phyloP scores from a whole-genome alignment of 2,113 vertebrate species.

The Ammodytes marinus region DNA sequence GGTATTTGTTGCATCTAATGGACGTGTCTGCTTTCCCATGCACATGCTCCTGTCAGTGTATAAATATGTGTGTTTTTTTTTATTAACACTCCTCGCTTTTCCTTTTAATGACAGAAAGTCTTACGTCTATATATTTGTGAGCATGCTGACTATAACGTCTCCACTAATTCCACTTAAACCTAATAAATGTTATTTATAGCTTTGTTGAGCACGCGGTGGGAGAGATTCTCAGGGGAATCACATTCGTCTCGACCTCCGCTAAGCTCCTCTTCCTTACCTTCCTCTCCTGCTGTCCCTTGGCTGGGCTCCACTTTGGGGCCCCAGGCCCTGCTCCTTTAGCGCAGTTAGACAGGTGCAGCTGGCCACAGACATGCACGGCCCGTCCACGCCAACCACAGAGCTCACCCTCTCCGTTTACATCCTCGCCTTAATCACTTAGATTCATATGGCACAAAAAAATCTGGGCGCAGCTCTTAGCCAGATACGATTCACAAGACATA shows the following conservation, averaged over 20 bases:
- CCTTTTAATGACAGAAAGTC: slow-evolving; percentile 25
- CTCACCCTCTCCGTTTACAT: slow-evolving; percentile 75
- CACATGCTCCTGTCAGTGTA: neutral
- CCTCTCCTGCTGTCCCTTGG: slow-evolving; percentile 64
- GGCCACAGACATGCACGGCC: slow-evolving; percentile 53
- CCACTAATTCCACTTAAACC: slow-evolving; percentile 78
- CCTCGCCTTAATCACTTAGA: slow-evolving; percentile 59
- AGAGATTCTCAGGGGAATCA: slow-evolving; percentile 74
- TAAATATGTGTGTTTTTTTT: neutral
- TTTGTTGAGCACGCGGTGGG: slow-evolving; percentile 44
- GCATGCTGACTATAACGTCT: slow-evolving; percentile 64
- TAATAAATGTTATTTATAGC: slow-evolving; percentile 82
- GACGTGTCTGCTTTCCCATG: neutral
- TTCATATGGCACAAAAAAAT: slow-evolving; percentile 58
- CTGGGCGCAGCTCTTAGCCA: slow-evolving; percentile 47
- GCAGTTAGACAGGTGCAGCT: slow-evolving; percentile 77
- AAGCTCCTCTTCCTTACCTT: slow-evolving; percentile 57
- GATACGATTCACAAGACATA: slow-evolving; percentile 58
- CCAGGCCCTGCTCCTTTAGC: slow-evolving; percentile 55
- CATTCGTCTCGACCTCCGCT: slow-evolving; percentile 54
- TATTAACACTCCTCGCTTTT: slow-evolving; percentile 9
- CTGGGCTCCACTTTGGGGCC: slow-evolving; percentile 69
- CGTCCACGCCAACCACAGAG: slow-evolving; percentile 46
- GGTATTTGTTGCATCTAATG: neutral
- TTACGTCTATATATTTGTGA: slow-evolving; percentile 38